A percentile compares a stretch with the other conserved stretches of the same genome.
phyloP scores from a whole-genome alignment of 2,888 invertebrate genomes.

The Xylocampa areola region DNA sequence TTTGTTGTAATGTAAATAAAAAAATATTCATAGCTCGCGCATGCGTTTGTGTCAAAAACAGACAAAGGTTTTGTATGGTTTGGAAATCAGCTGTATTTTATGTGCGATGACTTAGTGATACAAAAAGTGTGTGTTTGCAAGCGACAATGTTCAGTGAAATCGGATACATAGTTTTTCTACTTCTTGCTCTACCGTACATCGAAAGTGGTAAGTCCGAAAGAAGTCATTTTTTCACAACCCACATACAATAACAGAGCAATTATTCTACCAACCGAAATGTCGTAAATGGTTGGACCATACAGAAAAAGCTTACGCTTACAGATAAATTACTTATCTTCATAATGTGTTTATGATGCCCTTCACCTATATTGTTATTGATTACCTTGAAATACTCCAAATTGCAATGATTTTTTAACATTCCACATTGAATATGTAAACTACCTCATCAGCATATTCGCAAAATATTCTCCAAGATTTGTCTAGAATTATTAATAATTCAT shows the following conservation, averaged over 20 bases:
- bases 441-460: constrained; percentile 22
- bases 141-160: constrained; percentile 91
- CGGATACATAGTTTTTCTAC: constrained; percentile 92
- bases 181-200: constrained; percentile 92
- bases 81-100: constrained; percentile 90
- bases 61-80: constrained; percentile 91
- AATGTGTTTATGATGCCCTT: constrained; percentile 31
- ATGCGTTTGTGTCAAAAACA: constrained; percentile 89
- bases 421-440: constrained; percentile 17
- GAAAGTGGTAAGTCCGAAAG: constrained; percentile 91
- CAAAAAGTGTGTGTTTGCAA: constrained; percentile 83
- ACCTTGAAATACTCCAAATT: constrained; percentile 33
- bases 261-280: constrained; percentile 54
- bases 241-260: constrained; percentile 52
- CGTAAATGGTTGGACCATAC: constrained; percentile 34
- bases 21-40: constrained; percentile 88
- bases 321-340: not conserved
- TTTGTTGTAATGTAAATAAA: constrained; percentile 88
- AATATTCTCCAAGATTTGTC: constrained; percentile 6
- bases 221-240: constrained; percentile 45
- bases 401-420: constrained; percentile 28
- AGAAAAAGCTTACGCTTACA: constrained; percentile 20
- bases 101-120: constrained; percentile 89
- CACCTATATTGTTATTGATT: constrained; percentile 41
- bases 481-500: constrained; percentile 33